Conservation (phyloP, 2,797 vertebrate species). For the Sebastes dallii region DNA sequence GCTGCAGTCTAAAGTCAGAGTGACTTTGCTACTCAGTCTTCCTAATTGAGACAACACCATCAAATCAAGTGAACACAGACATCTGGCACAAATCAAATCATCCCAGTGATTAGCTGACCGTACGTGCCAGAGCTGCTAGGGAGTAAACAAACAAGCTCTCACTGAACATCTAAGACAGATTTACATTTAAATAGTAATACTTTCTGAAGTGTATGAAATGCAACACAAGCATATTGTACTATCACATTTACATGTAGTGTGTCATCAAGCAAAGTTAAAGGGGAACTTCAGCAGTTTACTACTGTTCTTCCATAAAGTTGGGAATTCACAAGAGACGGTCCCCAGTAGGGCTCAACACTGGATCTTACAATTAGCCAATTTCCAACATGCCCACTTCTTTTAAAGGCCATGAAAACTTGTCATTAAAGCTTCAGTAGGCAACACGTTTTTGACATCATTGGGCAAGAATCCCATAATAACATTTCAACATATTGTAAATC, state of each 20-base stretch:
- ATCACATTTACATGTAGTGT: no score
- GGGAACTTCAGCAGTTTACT: no score
- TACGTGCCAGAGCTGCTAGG: constrained; percentile 9
- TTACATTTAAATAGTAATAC: not conserved
- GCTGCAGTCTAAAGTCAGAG: not conserved
- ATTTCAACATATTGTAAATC: no score
- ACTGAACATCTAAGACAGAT: constrained; percentile 1
- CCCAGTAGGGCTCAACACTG: no score
- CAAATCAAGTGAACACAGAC: constrained; percentile 30
- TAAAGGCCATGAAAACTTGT: no score
- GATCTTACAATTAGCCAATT: no score
- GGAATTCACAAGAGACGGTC: no score
- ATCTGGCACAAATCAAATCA: constrained; percentile 36
- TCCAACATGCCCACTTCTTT: no score
- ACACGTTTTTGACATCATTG: fast-evolving
- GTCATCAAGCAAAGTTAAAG: no score
- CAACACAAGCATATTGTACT: not conserved
- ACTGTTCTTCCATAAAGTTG: no score
- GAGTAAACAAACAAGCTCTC: constrained; percentile 22
- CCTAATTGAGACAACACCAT: constrained; percentile 29
- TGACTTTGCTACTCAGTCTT: constrained; percentile 3
- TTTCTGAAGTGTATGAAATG: not conserved
- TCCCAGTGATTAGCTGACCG: constrained; percentile 36
- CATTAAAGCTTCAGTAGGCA: no score
- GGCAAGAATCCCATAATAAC: no score